Evolutionary conservation across 2,888 invertebrate genomes (phyloP), one percentile per base, ranked within the genome.

Genomic region (Lithophane leautieri): DNA sequence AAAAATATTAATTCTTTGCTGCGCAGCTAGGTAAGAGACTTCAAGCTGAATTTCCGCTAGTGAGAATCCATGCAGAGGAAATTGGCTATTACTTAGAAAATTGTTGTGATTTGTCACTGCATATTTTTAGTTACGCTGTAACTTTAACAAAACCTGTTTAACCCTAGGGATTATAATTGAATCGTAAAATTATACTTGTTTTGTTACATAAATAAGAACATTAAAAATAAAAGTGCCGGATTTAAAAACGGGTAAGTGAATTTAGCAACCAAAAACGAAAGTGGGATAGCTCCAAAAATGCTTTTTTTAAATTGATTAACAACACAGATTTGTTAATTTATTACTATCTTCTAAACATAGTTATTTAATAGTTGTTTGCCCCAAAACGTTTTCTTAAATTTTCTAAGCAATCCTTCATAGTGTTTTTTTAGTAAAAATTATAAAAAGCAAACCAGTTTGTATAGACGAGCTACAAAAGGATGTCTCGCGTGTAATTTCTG

Each of bases 401-500:
- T 80, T 72, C 2, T 28, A 69, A 71, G 61, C 12, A n/a, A 56
- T 1, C 34, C 6, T 58, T 65, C 28, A 47, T 25, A 12, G 58
- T 79, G n/a, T 74, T 77, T 74, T 72, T 47, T 47, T 47, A 7
- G 40, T 67, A 65, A 25, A 78, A 62, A 63, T n/a, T 61, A 67
- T 76, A 79, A 81, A 84, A 84, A 83, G 56, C 44, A 68, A 76
- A 74, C 81, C 77, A 60, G 77, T 82, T 84, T 70, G 70, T 81
- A 71, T 85, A 86, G 81, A 78, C 74, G 70, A 78, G 62, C 66
- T 81, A 89, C 79, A 83, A 89, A 92, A 90, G 89, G 89, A 89
- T 91, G 92, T 92, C 90, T 91, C 89, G 76, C 73, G 79, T 90
- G 86, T 92, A 92, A 92, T 93, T 93, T 91, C 88, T 90, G 85